Percentiles rank a stretch among this genome's conserved stretches.
Conservation (phyloP, 23 tunicate genomes). For the Botrylloides violaceus region DNA sequence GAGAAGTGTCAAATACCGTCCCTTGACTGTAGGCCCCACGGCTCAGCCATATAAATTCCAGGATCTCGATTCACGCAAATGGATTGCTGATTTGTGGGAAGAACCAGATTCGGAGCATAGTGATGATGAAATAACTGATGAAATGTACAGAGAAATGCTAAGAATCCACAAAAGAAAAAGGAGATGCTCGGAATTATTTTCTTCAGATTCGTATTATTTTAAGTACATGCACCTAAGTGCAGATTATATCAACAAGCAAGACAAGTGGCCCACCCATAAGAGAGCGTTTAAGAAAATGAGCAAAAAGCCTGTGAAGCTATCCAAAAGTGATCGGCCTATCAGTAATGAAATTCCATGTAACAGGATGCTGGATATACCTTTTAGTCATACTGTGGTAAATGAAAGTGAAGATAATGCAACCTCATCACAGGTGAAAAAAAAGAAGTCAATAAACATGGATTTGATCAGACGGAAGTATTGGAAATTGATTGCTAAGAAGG, state of each 20-base stretch:
- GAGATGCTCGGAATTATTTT: not conserved
- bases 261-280: conserved; percentile 5
- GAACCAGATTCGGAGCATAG: not conserved
- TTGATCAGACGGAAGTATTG: conserved; percentile 35
- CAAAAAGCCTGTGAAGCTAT: not conserved
- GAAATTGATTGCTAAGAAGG: conserved; percentile 64
- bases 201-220: not conserved
- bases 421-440: conserved; percentile 5
- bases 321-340: not conserved
- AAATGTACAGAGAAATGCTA: conserved; percentile 18
- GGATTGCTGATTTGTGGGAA: conserved; percentile 17
- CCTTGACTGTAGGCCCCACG: no score
- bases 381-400: not conserved
- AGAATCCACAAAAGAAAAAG: not conserved
- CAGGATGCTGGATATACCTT: not conserved
- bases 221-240: conserved; percentile 17
- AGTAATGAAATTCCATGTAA: not conserved
- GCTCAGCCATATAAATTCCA: not conserved
- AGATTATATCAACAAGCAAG: not conserved
- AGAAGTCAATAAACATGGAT: conserved; percentile 12
- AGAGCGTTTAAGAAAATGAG: conserved; percentile 1
- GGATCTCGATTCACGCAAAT: not conserved
- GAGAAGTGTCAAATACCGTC: not conserved
- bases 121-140: conserved; percentile 13
- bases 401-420: not conserved